Conservation (phyloP, 2,113 vertebrate genomes). For the Anoplopoma fimbria region DNA sequence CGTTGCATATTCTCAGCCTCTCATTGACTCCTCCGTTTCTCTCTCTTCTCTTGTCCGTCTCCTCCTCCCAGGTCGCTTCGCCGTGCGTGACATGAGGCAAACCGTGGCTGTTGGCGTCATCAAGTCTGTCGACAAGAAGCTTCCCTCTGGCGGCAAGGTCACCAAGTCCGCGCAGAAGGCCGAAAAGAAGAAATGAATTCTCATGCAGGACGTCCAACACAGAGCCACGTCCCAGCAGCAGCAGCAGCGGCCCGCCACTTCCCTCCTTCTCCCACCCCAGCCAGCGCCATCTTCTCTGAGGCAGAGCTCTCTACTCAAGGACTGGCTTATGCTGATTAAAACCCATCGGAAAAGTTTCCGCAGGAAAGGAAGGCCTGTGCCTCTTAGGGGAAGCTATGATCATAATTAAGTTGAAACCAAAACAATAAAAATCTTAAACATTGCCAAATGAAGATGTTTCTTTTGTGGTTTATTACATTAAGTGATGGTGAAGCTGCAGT, state of each 20-base stretch:
- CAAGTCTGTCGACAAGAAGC: conserved; percentile 85
- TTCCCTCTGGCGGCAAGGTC: conserved; percentile 73
- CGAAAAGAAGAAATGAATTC: conserved; percentile 83
- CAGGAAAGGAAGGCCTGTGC: conserved; percentile 82
- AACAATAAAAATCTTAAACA: conserved; percentile 71
- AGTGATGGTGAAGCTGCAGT: not conserved
- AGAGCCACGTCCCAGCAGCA: conserved; percentile 52
- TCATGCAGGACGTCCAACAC: conserved; percentile 54
- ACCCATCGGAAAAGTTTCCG: conserved; percentile 86
- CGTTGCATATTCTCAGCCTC: not conserved
- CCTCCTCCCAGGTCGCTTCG: conserved; percentile 78
- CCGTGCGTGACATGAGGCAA: conserved; percentile 86
- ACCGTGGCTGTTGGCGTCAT: conserved; percentile 87
- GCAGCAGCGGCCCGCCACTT: conserved; percentile 52
- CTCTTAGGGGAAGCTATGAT: conserved; percentile 61
- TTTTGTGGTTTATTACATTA: conserved; percentile 32
- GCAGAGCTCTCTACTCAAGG: conserved; percentile 83
- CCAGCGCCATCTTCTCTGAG: conserved; percentile 69
- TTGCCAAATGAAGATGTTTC: conserved; percentile 60
- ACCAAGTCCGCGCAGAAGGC: conserved; percentile 87
- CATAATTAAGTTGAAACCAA: conserved; percentile 61
- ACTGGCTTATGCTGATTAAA: conserved; percentile 87
- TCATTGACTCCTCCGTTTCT: not conserved
- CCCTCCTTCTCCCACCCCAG: conserved; percentile 38
- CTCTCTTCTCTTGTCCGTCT: not conserved